Evolutionary conservation across 2,888 invertebrate genomes (phyloP).

Genomic region (Iphiclides podalirius): DNA sequence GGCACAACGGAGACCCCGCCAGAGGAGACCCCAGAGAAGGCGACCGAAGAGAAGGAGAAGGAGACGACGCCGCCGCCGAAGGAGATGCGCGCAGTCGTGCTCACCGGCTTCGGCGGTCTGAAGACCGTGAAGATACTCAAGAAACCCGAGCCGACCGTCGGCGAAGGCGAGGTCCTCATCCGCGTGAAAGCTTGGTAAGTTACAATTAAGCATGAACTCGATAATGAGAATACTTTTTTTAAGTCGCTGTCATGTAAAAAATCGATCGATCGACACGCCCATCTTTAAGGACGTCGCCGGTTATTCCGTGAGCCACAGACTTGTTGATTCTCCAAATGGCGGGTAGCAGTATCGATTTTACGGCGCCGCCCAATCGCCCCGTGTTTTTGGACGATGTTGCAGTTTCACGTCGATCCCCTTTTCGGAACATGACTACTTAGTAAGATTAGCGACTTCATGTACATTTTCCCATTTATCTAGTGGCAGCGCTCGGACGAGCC

Average conservation of each 20-base stretch:
- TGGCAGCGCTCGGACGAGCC: slow-evolving; percentile 36
- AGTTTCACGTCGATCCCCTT: neutral
- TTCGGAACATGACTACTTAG: too few species aligned
- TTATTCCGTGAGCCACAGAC: neutral
- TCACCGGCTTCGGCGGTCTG: slow-evolving; percentile 91
- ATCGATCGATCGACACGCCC: neutral
- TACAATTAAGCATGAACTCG: neutral
- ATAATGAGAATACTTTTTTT: slow-evolving; percentile 28
- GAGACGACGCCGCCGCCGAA: slow-evolving; percentile 82
- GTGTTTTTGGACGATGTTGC: neutral
- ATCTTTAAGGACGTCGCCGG: neutral
- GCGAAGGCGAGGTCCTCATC: slow-evolving; percentile 89
- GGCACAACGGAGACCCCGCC: slow-evolving; percentile 70
- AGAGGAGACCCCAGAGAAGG: slow-evolving; percentile 76
- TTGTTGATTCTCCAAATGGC: slow-evolving; percentile 8
- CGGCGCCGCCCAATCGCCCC: neutral
- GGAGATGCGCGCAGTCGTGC: slow-evolving; percentile 91
- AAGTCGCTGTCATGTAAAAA: slow-evolving; percentile 18
- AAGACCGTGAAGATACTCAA: slow-evolving; percentile 91
- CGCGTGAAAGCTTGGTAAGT: slow-evolving; percentile 93
- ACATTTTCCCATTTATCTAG: slow-evolving; percentile 40
- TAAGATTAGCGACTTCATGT: too few species aligned
- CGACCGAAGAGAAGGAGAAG: slow-evolving; percentile 77
- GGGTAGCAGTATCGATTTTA: slow-evolving; percentile 20
- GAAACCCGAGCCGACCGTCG: slow-evolving; percentile 86